Base-by-base conservation (phyloP, 2,113 vertebrate species). In the Polypterus senegalus region DNA sequence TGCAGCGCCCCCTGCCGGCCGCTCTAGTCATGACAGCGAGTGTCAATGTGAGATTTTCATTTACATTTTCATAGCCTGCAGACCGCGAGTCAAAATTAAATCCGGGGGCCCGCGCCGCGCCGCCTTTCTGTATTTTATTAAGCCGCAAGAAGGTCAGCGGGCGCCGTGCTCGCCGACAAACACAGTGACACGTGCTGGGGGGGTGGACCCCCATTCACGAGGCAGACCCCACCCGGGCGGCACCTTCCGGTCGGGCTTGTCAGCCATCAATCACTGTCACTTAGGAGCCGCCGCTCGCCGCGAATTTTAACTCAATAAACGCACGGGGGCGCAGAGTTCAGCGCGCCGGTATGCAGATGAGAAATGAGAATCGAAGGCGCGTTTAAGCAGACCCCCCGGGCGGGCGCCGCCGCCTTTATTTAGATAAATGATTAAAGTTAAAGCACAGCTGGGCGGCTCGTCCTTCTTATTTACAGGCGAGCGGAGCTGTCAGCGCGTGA, bases 231-330 rank as follows among this genome's bases (percentile, higher is more conserved):
- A 27, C 5, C 10, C 54, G 43, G 43, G 5, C 10, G 9, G 54
- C 9, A 10, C 43, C 9, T 55, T 5, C 54, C 10, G 9, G 54
- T 1, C 5, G 5, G 9, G 10, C 43, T 10, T 55, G 54, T 3
- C 54, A 55, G 2, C 73, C 79, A 85, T 91, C 89, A 86, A 88
- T 91, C 89, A 88, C 81, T 86, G 89, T 88, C 87, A 67, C 75
- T 71, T 75, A 75, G 56, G 6, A 5, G 9, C 56, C 5, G 7
- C 69, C 66, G 75, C 75, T 71, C 68, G 69, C 69, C 46, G 67
- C 73, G 74, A 79, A 80, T 74, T 72, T 70, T 68, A 74, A 70
- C 69, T 76, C 71, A 49, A 68, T 70, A 66, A 78, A 82, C 75
- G 82, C 77, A 65, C 76, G 59, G 62, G 63, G 58, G 47, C 57